phyloP scores from a whole-genome alignment of 2,113 vertebrate species.

The Pelodiscus sinensis region DNA sequence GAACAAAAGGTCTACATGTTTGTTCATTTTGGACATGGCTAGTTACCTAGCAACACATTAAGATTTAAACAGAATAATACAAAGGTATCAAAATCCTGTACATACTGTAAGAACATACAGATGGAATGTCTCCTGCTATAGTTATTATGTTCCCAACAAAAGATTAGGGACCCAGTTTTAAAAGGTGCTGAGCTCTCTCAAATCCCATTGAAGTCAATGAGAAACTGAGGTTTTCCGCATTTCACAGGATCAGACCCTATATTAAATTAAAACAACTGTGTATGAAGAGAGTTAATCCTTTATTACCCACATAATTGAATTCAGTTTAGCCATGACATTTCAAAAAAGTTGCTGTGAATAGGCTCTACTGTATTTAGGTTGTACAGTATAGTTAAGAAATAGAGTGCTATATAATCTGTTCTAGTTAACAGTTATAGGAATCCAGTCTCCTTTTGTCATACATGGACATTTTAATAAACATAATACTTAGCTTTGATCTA shows the following conservation, averaged over 20 bases:
- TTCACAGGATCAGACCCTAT: neutral
- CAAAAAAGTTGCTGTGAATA: neutral
- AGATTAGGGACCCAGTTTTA: constrained; percentile 19
- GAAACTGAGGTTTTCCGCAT: neutral
- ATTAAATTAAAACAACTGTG: neutral
- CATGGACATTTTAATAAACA: neutral
- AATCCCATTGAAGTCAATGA: neutral
- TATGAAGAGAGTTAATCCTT: neutral
- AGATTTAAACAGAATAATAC: constrained; percentile 29
- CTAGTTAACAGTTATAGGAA: neutral
- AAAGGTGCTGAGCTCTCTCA: neutral
- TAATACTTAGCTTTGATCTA: fast-evolving
- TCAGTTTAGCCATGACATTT: fast-evolving
- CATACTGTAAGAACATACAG: fast-evolving
- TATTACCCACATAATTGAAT: neutral
- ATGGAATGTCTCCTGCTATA: neutral
- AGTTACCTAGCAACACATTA: constrained; percentile 41
- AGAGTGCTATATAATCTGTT: neutral
- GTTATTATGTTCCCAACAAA: fast-evolving
- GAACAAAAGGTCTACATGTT: constrained; percentile 7
- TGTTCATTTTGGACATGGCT: neutral
- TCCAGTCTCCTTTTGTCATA: neutral
- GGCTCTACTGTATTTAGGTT: fast-evolving
- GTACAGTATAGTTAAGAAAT: neutral
- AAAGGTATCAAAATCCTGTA: constrained; percentile 42